phyloP scores from a whole-genome alignment of 2,888 invertebrate genomes.

The Cerceris rybyensis region DNA sequence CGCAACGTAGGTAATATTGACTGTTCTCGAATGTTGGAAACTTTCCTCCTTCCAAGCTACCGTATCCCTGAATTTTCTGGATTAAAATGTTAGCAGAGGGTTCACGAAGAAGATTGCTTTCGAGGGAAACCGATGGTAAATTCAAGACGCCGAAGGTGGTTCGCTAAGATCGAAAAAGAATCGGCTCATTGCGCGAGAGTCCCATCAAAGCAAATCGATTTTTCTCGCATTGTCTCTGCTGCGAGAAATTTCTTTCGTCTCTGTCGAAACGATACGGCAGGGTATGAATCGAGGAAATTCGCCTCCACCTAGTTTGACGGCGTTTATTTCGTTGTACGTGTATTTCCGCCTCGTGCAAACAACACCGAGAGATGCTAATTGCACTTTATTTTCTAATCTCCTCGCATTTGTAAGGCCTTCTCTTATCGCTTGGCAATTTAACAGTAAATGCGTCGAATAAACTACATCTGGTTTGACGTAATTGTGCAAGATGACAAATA shows the following conservation, averaged over 20 bases:
- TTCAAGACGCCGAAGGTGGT: conserved; percentile 43
- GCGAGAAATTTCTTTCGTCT: conserved; percentile 27
- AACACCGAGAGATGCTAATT: not conserved
- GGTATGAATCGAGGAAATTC: conserved; percentile 28
- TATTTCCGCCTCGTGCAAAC: not conserved
- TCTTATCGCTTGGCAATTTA: conserved; percentile 36
- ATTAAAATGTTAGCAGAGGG: conserved; percentile 50
- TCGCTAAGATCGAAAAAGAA: conserved; percentile 42
- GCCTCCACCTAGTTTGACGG: not conserved
- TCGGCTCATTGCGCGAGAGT: conserved; percentile 46
- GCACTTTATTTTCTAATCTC: conserved; percentile 55
- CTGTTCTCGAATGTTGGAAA: conserved; percentile 23
- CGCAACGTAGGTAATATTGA: conserved; percentile 1
- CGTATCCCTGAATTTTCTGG: conserved; percentile 49
- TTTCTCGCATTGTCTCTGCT: conserved; percentile 40
- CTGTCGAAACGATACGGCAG: conserved; percentile 7
- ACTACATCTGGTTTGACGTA: conserved; percentile 65
- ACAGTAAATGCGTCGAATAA: conserved; percentile 67
- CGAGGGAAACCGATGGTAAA: conserved; percentile 32
- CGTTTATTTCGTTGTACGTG: too few relatives aligned
- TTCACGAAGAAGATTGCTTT: conserved; percentile 46
- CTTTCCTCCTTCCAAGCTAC: conserved; percentile 41
- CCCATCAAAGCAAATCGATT: conserved; percentile 57
- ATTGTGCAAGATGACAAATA: conserved; percentile 60
- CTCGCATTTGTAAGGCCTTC: conserved; percentile 3